A percentile compares a stretch with the other conserved stretches of the same genome.
phyloP scores from a whole-genome alignment of 2,797 vertebrate species.

The Clarias pachynema region DNA sequence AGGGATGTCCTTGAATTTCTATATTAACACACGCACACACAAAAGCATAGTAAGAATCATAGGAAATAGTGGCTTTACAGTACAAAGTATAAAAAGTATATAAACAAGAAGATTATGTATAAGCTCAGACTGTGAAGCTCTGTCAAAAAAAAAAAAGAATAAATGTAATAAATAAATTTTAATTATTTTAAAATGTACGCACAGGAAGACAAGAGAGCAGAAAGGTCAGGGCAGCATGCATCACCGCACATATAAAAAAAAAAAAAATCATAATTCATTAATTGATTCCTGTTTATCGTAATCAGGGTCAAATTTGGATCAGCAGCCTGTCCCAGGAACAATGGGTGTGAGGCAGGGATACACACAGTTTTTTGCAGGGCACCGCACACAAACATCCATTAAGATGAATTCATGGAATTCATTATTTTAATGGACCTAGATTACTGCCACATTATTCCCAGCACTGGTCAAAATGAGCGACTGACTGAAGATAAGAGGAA shows the following conservation, averaged over 20 bases:
- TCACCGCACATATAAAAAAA: neutral
- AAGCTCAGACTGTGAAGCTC: neutral
- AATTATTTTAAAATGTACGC: neutral
- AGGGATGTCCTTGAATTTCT: neutral
- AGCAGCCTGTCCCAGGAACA: neutral
- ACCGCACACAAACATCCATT: neutral
- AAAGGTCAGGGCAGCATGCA: slow-evolving; percentile 11
- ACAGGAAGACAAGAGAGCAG: slow-evolving; percentile 4
- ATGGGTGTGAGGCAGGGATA: neutral
- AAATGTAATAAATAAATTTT: neutral
- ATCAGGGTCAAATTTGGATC: neutral
- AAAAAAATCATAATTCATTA: neutral
- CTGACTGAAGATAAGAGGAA: neutral
- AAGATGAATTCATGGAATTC: neutral
- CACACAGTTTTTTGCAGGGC: neutral
- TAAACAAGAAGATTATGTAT: neutral
- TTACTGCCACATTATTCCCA: neutral
- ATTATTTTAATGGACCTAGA: neutral
- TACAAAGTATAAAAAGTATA: neutral
- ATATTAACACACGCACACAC: neutral
- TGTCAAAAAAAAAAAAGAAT: neutral
- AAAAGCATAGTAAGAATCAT: too few relatives aligned
- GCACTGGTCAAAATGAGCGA: neutral
- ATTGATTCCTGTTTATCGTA: neutral
- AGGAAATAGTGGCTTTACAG: too few relatives aligned